Evolutionary conservation across 1,140 invertebrate species (phyloP), one percentile per base, ranked within the genome.

Genomic region (Panulirus ornatus): DNA sequence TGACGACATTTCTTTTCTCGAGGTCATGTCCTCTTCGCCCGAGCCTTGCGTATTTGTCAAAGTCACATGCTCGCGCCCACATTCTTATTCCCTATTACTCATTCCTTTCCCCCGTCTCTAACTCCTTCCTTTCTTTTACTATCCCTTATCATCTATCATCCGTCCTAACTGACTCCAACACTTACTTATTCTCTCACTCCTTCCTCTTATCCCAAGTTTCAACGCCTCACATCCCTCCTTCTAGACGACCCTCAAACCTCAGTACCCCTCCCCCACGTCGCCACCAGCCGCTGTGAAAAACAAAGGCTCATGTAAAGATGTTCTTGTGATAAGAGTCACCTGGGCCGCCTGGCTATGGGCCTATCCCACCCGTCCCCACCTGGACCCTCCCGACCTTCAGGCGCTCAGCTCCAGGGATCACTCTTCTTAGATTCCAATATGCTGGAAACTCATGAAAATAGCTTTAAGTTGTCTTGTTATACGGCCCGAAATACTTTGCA

Each of bases 221-320:
- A 8, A n/a, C 22, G 63, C 75, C 44, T 30, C 27, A 2, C 44
- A 27, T 38, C 30, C n/a, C 38, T 58, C 1, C 34, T 54, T 40
- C 36, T 6, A 16, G 5, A 27, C 47, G 9, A 6, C 44, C 44
- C 19, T 0, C 40, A 1, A 9, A 19, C 44, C 44, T 54, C 27
- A 47, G 40, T 54, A 14, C 30, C 70, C 63, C 44, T 44, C 76
- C 44, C 47, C 78, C 44, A 58, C 66, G 44, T 89, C 79, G 70
- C 88, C 81, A 89, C 79, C 66, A 89, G 79, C 88, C 88, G 34
- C 88, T 89, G 88, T 89, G 88, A 89, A 89, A 89, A 89, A 89
- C 88, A 89, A 89, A 89, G 88, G 88, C 63, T 89, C 79, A 70
- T 89, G 88, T 89, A 89, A 89, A 89, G 88, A 89, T 89, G 78